Evolutionary conservation across 2,888 invertebrate species (phyloP), one percentile per base, ranked within the genome.

Genomic region (Arctia plantaginis): DNA sequence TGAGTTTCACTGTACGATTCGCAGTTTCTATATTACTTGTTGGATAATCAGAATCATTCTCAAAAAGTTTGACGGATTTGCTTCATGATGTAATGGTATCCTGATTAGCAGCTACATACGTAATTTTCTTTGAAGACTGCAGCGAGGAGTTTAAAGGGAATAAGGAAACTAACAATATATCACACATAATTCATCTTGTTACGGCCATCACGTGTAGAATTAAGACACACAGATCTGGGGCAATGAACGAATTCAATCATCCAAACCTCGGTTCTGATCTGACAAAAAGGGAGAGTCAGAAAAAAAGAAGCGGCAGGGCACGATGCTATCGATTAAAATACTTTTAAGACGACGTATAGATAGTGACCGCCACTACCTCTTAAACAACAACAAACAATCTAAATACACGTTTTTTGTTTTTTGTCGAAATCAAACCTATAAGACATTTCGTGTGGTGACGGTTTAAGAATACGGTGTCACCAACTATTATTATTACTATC

Each of bases 241-340:
- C 83, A 80, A 73, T 83, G 81, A 85, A 82, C 83, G 78, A 80
- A 82, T 85, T 80, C 79, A 83, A 80, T 82, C 75, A 82, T 85
- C 75, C 77, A 47, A 72, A 66, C 67, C 65, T 66, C 27, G 27
- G 51, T 65, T 68, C 35, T 51, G 71, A 65, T 71, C 47, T 66
- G 39, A 64, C 69, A 44, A 72, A 67, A 35, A 72, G 72, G 27
- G 30, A 64, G 23, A 23, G 62, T 27, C 30, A 30, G 30, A 30
- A 62, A 62, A 55, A 62, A 62, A 62, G 23, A 4, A 15, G 4
- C 4, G 27, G 4, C 4, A 27, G 27, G n/a, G 20, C 33, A 62
- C 10, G 35, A 64, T 47, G 47, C 47, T 20, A 47, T 47, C 20
- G 47, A 47, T 47, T 47, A 23, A 59, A 27, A 59, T 59, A 59